A percentile compares a stretch with the other conserved stretches of the same genome.
phyloP scores from a whole-genome alignment of 2,888 invertebrate genomes.

The Scaptomyza caliginosa region DNA sequence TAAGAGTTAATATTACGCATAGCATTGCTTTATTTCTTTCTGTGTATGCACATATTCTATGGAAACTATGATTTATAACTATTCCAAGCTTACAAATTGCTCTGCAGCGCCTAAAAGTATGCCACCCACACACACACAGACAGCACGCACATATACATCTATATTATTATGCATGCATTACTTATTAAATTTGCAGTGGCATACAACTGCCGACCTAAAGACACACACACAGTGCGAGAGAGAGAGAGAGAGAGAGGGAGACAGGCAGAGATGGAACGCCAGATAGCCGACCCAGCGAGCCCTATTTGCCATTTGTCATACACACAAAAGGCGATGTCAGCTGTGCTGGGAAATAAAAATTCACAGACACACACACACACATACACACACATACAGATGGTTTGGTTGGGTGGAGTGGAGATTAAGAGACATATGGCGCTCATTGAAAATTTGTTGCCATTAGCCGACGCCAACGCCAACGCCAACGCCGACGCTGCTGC shows the following conservation, averaged over 20 bases:
- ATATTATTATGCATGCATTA: conserved; percentile 60
- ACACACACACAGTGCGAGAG: not conserved
- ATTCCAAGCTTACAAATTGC: conserved; percentile 47
- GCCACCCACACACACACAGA: conserved; percentile 26
- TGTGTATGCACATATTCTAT: not conserved
- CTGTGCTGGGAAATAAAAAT: conserved; percentile 53
- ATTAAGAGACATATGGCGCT: not conserved
- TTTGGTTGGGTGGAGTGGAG: too few species aligned
- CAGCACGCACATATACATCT: not conserved
- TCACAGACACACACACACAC: conserved; percentile 12
- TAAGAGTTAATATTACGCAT: too few species aligned
- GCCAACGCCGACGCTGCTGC: conserved; percentile 17
- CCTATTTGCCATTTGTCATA: conserved; percentile 58
- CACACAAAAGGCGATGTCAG: conserved; percentile 57
- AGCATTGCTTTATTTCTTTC: not conserved
- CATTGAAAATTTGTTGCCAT: conserved; percentile 52
- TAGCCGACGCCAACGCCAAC: conserved; percentile 19
- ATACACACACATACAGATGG: not conserved
- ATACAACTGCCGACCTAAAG: conserved; percentile 26
- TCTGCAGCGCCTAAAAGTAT: conserved; percentile 47
- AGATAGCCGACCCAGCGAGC: conserved; percentile 26
- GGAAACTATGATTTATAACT: conserved; percentile 47
- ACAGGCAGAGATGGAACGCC: not conserved
- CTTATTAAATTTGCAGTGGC: conserved; percentile 54
- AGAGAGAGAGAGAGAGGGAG: not conserved